phyloP scores from a whole-genome alignment of 2,888 invertebrate species.

The Temnothorax rugatulus region DNA sequence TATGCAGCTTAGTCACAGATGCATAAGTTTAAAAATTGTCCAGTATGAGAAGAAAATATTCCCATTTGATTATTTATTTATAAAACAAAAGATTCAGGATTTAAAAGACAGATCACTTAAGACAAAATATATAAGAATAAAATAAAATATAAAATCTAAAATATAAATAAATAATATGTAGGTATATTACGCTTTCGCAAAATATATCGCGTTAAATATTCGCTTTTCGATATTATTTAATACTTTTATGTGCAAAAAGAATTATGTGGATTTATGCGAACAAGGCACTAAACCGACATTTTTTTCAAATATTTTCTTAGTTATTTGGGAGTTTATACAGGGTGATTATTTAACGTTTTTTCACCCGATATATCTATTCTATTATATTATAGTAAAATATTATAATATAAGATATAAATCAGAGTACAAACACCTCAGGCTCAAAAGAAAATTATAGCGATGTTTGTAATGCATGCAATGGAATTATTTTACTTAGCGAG shows the following conservation, averaged over 20 bases:
- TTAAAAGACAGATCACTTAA: background rate
- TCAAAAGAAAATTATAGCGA: background rate
- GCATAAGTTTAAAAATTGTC: background rate
- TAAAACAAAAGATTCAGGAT: background rate
- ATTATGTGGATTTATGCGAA: too few species aligned
- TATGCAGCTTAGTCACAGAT: background rate
- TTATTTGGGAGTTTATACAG: background rate
- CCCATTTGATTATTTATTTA: background rate
- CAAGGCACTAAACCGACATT: background rate
- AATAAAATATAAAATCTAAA: too few species aligned
- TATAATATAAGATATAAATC: background rate
- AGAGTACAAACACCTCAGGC: background rate
- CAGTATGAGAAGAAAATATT: background rate
- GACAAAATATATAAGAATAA: too few species aligned
- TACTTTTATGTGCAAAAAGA: too few species aligned
- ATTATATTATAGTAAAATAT: background rate
- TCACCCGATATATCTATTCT: background rate
- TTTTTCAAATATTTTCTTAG: background rate
- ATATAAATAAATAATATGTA: too few species aligned
- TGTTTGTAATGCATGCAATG: background rate
- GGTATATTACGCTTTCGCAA: too few species aligned
- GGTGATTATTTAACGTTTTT: background rate
- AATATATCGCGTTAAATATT: too few species aligned
- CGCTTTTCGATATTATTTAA: too few species aligned
- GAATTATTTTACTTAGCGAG: conserved; percentile 3